phyloP scores from a whole-genome alignment of 2,888 invertebrate species.

The Notocelia uddmanniana region DNA sequence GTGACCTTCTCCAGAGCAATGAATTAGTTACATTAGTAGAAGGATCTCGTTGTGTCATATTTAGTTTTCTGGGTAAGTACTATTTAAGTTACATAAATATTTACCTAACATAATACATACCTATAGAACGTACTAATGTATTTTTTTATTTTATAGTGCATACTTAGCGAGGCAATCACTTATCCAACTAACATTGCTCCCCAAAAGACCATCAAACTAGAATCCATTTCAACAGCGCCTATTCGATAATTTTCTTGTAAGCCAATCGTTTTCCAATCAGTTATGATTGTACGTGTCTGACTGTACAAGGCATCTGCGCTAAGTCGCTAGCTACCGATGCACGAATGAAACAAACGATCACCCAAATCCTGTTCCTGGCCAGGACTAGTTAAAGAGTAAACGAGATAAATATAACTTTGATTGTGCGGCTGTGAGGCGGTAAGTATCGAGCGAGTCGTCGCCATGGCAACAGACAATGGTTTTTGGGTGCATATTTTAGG shows the following conservation, averaged over 20 bases:
- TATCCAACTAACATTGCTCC: slow-evolving; percentile 10
- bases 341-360: slow-evolving; percentile 69
- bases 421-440: slow-evolving; percentile 69
- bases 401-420: slow-evolving; percentile 78
- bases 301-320: slow-evolving; percentile 66
- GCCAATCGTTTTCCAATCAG: slow-evolving; percentile 77
- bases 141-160: not conserved
- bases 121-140: not conserved
- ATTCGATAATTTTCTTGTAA: slow-evolving; percentile 62
- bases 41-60: not conserved
- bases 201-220: slow-evolving; percentile 26
- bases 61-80: not conserved
- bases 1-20: not conserved
- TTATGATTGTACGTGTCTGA: slow-evolving; percentile 59
- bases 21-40: not conserved
- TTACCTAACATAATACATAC: not conserved
- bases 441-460: slow-evolving; percentile 83
- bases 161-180: not conserved
- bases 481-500: slow-evolving; percentile 87
- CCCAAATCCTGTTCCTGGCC: slow-evolving; percentile 74
- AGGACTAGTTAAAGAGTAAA: slow-evolving; percentile 74
- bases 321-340: slow-evolving; percentile 77
- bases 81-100: not conserved
- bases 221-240: slow-evolving; percentile 51
- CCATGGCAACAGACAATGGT: slow-evolving; percentile 85